A percentile compares a stretch with the other conserved stretches of the same genome.
Evolutionary conservation across 2,797 vertebrate species (phyloP).

Genomic region (Sebastes kiyomatsui): DNA sequence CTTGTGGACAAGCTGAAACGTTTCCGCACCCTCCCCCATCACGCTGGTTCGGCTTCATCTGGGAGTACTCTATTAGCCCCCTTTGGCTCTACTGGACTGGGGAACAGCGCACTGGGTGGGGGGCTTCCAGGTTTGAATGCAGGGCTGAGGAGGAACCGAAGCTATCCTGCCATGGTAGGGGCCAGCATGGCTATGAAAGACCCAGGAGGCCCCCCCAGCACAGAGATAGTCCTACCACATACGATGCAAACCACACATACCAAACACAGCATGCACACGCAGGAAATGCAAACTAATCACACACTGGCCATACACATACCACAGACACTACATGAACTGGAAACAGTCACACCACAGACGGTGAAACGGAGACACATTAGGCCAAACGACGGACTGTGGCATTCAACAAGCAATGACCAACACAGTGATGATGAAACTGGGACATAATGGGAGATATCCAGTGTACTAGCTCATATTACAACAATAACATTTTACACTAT

Average conservation of each 20-base stretch:
- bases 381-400: conserved; percentile 53
- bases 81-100: conserved; percentile 81
- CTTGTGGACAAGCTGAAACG: conserved; percentile 96
- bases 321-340: conserved; percentile 47
- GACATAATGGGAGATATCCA: conserved; percentile 26
- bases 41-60: conserved; percentile 62
- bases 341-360: conserved; percentile 56
- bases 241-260: conserved; percentile 30
- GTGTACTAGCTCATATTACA: not conserved
- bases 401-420: conserved; percentile 15
- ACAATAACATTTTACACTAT: not conserved
- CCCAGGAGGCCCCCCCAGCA: conserved; percentile 82
- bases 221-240: conserved; percentile 86
- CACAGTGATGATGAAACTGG: conserved; percentile 22
- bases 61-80: conserved; percentile 76
- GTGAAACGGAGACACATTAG: conserved; percentile 68
- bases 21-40: conserved; percentile 87
- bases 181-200: conserved; percentile 98
- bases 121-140: conserved; percentile 86
- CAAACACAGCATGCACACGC: conserved; percentile 1
- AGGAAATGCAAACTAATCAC: conserved; percentile 31
- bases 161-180: conserved; percentile 96
- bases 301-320: conserved; percentile 27
- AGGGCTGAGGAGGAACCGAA: conserved; percentile 93
- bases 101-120: conserved; percentile 76